A percentile compares a stretch with the other conserved stretches of the same genome.
Conservation (phyloP, 92 coral and sea anemone genomes). For the Blastomussa wellsi region DNA sequence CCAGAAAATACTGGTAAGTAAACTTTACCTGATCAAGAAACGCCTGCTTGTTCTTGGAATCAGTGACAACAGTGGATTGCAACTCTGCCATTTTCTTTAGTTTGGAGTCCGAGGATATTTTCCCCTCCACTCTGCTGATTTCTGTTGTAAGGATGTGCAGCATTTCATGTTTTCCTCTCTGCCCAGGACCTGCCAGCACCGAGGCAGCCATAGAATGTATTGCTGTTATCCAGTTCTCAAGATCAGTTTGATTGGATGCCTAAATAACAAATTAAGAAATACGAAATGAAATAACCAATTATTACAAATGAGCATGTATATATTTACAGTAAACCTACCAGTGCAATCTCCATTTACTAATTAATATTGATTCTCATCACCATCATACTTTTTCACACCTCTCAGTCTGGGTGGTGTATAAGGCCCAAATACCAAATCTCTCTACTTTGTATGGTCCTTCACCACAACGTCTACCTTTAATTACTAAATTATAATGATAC, state of each 20-base stretch:
- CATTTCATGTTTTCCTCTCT: conserved; percentile 88
- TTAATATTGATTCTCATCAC: too few relatives aligned
- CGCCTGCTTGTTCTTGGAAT: conserved; percentile 86
- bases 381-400: too few relatives aligned
- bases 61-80: conserved; percentile 94
- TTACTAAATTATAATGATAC: too few relatives aligned
- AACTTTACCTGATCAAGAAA: conserved; percentile 82
- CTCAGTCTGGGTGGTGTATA: too few relatives aligned
- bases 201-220: conserved; percentile 93
- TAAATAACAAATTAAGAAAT: conserved; percentile 14
- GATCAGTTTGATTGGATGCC: conserved; percentile 96
- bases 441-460: too few relatives aligned
- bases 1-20: neutral
- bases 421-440: too few relatives aligned
- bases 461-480: too few relatives aligned
- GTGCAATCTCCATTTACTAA: neutral
- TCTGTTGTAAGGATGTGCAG: conserved; percentile 59
- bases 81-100: conserved; percentile 99
- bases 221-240: conserved; percentile 96
- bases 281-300: neutral
- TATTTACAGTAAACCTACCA: neutral
- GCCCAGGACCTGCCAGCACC: conserved; percentile 73
- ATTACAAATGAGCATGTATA: too few relatives aligned
- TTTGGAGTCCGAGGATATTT: conserved; percentile 89
- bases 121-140: conserved; percentile 68